Evolutionary conservation across 1,140 invertebrate genomes (phyloP).

Genomic region (Euwallacea similis): DNA sequence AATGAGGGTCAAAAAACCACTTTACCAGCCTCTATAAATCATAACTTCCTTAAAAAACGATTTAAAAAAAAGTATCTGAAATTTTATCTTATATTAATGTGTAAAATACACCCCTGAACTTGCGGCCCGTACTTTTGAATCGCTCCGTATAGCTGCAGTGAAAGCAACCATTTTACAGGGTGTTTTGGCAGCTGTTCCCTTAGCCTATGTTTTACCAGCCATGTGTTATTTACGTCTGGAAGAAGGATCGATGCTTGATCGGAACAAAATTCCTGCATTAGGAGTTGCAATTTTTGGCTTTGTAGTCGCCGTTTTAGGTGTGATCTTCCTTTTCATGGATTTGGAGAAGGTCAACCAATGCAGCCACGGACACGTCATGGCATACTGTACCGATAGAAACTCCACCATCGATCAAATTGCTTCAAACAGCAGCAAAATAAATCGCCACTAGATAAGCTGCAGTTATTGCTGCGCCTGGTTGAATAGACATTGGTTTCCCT

Average conservation of each 20-base stretch:
- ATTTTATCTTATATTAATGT: no score
- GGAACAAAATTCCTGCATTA: constrained; percentile 72
- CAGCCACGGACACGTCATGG: constrained; percentile 50
- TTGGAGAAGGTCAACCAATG: constrained; percentile 51
- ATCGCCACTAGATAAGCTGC: background rate
- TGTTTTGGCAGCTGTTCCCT: constrained; percentile 78
- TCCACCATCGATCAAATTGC: background rate
- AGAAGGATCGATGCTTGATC: constrained; percentile 68
- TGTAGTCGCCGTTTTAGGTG: constrained; percentile 61
- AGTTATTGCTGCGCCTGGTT: no score
- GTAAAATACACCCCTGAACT: no score
- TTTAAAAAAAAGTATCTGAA: no score
- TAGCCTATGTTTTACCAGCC: constrained; percentile 83
- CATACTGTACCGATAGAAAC: constrained; percentile 42
- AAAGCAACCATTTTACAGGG: constrained; percentile 66
- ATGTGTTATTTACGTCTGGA: constrained; percentile 79
- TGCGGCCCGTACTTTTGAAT: no score
- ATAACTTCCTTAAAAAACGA: no score
- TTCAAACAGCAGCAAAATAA: background rate
- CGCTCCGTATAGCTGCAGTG: no score
- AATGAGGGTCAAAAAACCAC: no score
- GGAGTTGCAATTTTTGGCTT: constrained; percentile 71
- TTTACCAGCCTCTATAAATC: no score
- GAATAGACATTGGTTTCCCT: no score
- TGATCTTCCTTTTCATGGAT: constrained; percentile 50